A percentile compares a stretch with the other conserved stretches of the same genome.
These are phyloP conservation scores for Dascyllus trimaculatus DNA, from an alignment of 2,113 vertebrate genomes.

Conservation along the genomic window DNA sequence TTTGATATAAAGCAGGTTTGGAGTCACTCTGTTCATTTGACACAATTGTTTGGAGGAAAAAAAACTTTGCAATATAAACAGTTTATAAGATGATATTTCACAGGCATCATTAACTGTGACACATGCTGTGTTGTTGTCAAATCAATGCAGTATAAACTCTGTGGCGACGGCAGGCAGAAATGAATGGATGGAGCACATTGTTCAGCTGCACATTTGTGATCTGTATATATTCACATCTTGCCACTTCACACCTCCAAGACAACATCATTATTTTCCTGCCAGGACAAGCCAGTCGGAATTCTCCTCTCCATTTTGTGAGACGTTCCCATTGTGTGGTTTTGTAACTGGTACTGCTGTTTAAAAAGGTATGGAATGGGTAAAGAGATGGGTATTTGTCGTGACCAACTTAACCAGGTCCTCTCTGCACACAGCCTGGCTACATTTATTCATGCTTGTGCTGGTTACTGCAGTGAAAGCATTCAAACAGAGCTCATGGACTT, in stretches of 20 bases:
- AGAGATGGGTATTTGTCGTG: no score
- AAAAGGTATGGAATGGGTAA: no score
- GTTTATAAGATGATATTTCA: background rate
- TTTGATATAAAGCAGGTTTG: background rate
- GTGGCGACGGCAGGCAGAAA: background rate
- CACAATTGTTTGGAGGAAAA: background rate
- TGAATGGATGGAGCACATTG: background rate
- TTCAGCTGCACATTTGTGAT: background rate
- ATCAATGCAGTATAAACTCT: background rate
- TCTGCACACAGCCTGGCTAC: no score
- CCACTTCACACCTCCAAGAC: background rate
- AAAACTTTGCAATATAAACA: background rate
- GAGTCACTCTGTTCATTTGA: background rate
- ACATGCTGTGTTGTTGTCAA: background rate
- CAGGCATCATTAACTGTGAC: conserved; percentile 3
- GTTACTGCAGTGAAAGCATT: background rate
- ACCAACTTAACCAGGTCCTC: no score
- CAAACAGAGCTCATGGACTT: background rate
- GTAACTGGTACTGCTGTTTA: background rate
- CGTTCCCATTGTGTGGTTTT: no score
- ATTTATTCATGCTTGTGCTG: background rate
- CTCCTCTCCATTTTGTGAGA: background rate
- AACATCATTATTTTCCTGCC: conserved; percentile 1
- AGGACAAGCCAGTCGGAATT: background rate
- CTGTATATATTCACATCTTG: background rate